Conservation (phyloP, 2,888 invertebrate genomes). For the Arge pagana region DNA sequence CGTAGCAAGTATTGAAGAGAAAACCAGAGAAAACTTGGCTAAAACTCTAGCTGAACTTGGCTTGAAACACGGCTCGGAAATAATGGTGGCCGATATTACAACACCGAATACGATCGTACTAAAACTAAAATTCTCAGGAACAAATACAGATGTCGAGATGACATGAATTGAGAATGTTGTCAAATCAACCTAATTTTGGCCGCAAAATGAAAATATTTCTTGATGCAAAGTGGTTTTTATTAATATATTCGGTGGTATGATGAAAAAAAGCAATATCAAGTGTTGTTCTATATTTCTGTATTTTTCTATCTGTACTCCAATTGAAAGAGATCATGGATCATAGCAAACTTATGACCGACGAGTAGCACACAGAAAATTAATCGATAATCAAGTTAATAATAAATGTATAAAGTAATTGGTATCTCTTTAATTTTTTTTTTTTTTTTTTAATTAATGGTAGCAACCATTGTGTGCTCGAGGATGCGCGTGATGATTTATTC, state of each 20-base stretch:
- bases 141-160: slow-evolving; percentile 45
- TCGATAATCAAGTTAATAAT: slow-evolving; percentile 19
- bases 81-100: slow-evolving; percentile 91
- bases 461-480: background rate
- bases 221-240: background rate
- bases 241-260: background rate
- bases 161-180: too few species aligned
- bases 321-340: slow-evolving; percentile 30
- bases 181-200: background rate
- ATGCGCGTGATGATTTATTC: slow-evolving; percentile 8
- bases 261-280: slow-evolving; percentile 17
- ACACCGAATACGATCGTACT: slow-evolving; percentile 82
- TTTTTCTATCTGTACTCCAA: slow-evolving; percentile 31
- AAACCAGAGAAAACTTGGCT: slow-evolving; percentile 85
- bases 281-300: slow-evolving; percentile 36
- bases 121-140: slow-evolving; percentile 67
- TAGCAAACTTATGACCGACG: slow-evolving; percentile 32
- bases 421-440: too few species aligned
- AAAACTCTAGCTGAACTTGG: slow-evolving; percentile 86
- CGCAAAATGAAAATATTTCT: too few species aligned
- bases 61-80: slow-evolving; percentile 80
- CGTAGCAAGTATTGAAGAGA: slow-evolving; percentile 88
- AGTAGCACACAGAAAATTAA: slow-evolving; percentile 34
- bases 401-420: slow-evolving; percentile 10
- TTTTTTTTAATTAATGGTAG: background rate